Percentiles rank a stretch among this genome's conserved stretches.
These are phyloP conservation scores for Lepidocolaptes lacrymiger DNA, from an alignment of 2,797 vertebrate species.

Conservation along the genomic window DNA sequence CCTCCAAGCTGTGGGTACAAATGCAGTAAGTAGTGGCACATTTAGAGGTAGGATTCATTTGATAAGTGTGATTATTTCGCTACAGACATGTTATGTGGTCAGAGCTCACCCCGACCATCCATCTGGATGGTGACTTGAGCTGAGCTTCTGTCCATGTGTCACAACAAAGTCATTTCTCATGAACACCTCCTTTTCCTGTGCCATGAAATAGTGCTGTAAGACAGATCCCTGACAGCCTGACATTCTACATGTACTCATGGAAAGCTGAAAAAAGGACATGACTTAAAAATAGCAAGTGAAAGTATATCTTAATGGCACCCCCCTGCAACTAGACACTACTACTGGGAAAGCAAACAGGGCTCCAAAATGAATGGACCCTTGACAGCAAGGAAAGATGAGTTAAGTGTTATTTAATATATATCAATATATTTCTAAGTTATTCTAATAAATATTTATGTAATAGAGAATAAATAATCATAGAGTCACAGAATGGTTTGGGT, in stretches of 20 bases:
- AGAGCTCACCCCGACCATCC: neutral
- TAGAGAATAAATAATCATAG: neutral
- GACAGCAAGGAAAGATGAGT: neutral
- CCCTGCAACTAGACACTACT: neutral
- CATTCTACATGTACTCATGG: neutral
- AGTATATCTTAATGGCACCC: neutral
- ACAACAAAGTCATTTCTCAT: neutral
- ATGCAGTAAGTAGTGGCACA: neutral
- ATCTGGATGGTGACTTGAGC: neutral
- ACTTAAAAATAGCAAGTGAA: constrained; percentile 29
- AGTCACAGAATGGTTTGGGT: neutral
- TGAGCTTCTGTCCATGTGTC: neutral
- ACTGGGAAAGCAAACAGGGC: neutral
- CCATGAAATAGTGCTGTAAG: neutral
- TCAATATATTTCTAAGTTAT: neutral
- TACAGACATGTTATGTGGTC: neutral
- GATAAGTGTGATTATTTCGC: neutral
- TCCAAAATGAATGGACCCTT: neutral
- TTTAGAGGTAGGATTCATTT: neutral
- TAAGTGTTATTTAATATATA: neutral
- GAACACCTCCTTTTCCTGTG: neutral
- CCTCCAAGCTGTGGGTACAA: neutral
- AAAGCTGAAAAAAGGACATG: neutral
- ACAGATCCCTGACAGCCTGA: neutral
- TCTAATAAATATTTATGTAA: neutral